Base-by-base conservation (phyloP, 2,113 vertebrate genomes). In the Paradoxurus hermaphroditus region DNA sequence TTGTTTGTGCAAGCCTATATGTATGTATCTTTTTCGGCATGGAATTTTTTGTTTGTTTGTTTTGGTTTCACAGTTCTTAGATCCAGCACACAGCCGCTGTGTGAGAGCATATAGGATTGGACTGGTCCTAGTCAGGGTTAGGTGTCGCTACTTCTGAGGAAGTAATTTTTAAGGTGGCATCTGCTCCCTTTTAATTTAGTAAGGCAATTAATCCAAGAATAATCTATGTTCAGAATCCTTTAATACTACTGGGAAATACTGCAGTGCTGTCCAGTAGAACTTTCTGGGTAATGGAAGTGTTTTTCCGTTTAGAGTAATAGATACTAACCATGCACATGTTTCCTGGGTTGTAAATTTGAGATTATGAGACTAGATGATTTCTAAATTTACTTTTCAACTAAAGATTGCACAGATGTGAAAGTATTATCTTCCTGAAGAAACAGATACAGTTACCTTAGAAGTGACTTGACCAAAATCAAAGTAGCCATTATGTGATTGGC, bases 81-180 rank as follows among this genome's bases (percentile, higher is more conserved):
- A 51, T 92, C 11, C 68, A 78, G 62, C 12, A 85, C 25, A 77
- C 23, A 73, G 19, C 63, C 44, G 51, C 79, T 72, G 63, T 49
- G 11, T 62, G 41, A 70, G 86, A 90, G 77, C 67, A 34, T 49
- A 46, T 4, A 94, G 21, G 90, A 82, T 86, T 83, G 44, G 36
- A 83, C 25, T 90, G 44, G 7, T 67, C 4, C 56, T 68, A 34
- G 15, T 63, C 70, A 29, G 49, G 21, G 6, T 68, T 56, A 65
- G 21, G 21, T 90, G 10, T 95, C 49, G 44, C 51, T 90, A 29
- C 53, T 86, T 70, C n/a, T 70, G 51, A 59, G 41, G 25, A 84
- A 70, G 29, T 81, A 53, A 51, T 84, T 95, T 87, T 79, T 96
- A 94, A 95, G n/a, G 19, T 86, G 56, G 12, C 79, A 70, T 14